Evolutionary conservation across 2,888 invertebrate genomes (phyloP).

Genomic region (Tenthredo amoena): DNA sequence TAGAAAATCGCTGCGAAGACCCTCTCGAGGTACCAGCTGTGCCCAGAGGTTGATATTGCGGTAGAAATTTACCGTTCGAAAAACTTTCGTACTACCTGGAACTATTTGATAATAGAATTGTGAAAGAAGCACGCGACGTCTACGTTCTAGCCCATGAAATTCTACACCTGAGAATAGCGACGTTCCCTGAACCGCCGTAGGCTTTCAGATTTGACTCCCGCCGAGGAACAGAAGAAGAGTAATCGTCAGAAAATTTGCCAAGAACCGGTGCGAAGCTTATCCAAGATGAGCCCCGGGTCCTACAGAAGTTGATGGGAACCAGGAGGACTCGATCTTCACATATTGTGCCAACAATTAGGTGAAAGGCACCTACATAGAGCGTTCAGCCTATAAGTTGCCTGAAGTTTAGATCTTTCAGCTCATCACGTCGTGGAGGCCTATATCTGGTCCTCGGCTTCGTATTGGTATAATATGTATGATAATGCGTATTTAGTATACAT

Average conservation of each 20-base stretch:
- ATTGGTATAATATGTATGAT: slow-evolving; percentile 10
- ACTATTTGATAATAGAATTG: slow-evolving; percentile 26
- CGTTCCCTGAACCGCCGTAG: background rate
- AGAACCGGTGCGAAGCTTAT: slow-evolving; percentile 35
- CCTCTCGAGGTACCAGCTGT: slow-evolving; percentile 4
- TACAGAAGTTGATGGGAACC: slow-evolving; percentile 74
- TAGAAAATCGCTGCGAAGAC: slow-evolving; percentile 1
- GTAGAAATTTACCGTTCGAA: slow-evolving; percentile 37
- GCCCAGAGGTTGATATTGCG: background rate
- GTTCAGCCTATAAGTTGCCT: slow-evolving; percentile 11
- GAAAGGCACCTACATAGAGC: slow-evolving; percentile 73
- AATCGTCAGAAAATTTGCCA: slow-evolving; percentile 29
- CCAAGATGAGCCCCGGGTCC: slow-evolving; percentile 36
- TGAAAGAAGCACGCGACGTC: slow-evolving; percentile 1
- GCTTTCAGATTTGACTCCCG: background rate
- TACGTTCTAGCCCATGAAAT: slow-evolving; percentile 10
- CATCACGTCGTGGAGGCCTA: slow-evolving; percentile 9
- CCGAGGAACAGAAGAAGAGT: background rate
- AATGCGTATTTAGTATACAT: slow-evolving; percentile 14
- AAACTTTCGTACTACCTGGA: slow-evolving; percentile 20
- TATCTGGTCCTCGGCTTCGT: background rate
- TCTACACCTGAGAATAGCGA: slow-evolving; percentile 19
- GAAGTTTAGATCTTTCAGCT: slow-evolving; percentile 44
- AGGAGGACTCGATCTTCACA: slow-evolving; percentile 75
- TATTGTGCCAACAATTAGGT: slow-evolving; percentile 78